Evolutionary conservation across 2,888 invertebrate genomes (phyloP), one percentile per base, ranked within the genome.

Genomic region (Melanotus villosus): DNA sequence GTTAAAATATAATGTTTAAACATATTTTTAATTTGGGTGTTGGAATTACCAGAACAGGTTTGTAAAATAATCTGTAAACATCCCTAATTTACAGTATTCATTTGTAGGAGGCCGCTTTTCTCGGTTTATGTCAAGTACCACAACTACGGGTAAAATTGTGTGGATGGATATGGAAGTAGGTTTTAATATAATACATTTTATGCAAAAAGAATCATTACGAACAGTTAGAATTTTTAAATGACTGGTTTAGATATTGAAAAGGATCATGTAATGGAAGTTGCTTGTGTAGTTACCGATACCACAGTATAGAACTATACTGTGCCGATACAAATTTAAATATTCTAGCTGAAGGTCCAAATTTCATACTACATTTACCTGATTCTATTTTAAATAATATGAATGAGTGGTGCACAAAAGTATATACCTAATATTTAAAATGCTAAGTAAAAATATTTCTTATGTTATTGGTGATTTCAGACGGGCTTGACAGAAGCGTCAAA

Each of bases 281-380:
- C 96, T 0, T 95, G 96, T 81, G 81, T 98, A 26, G 88, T 99
- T 60, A 98, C 98, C 0, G 95, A 98, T n/a, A n/a, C n/a, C n/a
- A n/a, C n/a, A n/a, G n/a, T n/a, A n/a, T n/a, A n/a, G n/a, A n/a
- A n/a, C n/a, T n/a, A n/a, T n/a, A n/a, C n/a, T n/a, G n/a, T n/a
- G n/a, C n/a, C n/a, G n/a, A 98, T 81, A 86, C 88, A 9, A 81
- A 95, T 59, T 85, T 97, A 12, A 91, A 94, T 75, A 82, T 94
- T 6, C 84, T 95, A 34, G 93, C 93, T 1, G 90, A 90, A 80
- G 92, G 92, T 5, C 93, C 94, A 0, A 87, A 91, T 77, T 82
- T 96, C 45, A 87, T 96, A 1, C 91, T 99, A 73, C 88, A 95
- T 78, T 95, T 96, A 76, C 87, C 93, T 0, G 89, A 92, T 71